phyloP scores from a whole-genome alignment of 2,888 invertebrate genomes.

The Morinoia aosen region DNA sequence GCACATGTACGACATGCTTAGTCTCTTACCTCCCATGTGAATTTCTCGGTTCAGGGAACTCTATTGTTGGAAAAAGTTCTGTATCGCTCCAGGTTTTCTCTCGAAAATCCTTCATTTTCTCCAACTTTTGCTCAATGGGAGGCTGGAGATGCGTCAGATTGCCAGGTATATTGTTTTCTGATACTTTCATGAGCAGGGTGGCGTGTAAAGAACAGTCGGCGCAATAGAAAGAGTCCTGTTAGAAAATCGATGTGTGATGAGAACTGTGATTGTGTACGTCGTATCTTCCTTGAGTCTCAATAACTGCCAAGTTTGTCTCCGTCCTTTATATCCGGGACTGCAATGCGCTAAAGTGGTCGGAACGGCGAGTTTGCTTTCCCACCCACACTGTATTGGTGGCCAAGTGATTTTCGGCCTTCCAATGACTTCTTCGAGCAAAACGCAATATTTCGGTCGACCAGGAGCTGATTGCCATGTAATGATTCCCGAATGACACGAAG shows the following conservation, averaged over 20 bases:
- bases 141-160: background rate
- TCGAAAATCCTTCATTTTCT: background rate
- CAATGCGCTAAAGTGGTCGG: conserved; percentile 54
- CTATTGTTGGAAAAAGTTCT: background rate
- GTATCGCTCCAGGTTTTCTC: background rate
- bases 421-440: conserved; percentile 56
- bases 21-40: background rate
- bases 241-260: conserved; percentile 58
- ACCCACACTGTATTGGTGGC: conserved; percentile 64
- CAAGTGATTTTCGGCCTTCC: conserved; percentile 54
- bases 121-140: background rate
- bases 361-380: conserved; percentile 57
- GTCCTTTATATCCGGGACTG: conserved; percentile 45
- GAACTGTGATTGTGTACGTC: conserved; percentile 58
- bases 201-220: conserved; percentile 56
- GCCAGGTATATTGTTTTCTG: background rate
- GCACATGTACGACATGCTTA: background rate
- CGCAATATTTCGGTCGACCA: conserved; percentile 60
- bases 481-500: conserved; percentile 58
- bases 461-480: conserved; percentile 60
- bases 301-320: conserved; percentile 54
- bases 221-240: conserved; percentile 60
- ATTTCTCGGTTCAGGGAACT: background rate
- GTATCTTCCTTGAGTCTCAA: conserved; percentile 54
- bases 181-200: conserved; percentile 30